These are phyloP conservation scores for Acanthococcus lagerstroemiae DNA, from an alignment of 2,888 invertebrate genomes.

Conservation along the genomic window DNA sequence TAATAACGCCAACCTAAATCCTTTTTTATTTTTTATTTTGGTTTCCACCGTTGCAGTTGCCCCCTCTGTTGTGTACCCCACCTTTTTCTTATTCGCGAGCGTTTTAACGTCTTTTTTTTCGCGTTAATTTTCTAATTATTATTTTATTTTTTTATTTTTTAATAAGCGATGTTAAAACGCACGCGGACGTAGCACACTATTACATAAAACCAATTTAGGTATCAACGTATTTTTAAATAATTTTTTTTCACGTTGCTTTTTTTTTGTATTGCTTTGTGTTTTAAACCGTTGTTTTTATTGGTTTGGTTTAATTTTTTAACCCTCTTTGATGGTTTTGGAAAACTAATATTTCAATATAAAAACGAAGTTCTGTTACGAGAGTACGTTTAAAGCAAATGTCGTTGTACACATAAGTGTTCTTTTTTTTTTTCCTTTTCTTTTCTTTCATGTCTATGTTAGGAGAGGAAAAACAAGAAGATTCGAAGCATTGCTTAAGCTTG, in stretches of 20 bases:
- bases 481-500: too few species aligned
- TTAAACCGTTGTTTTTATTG: too few species aligned
- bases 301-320: too few species aligned
- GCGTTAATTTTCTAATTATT: background rate
- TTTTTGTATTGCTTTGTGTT: too few species aligned
- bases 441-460: too few species aligned
- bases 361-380: too few species aligned
- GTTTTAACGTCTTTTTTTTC: background rate
- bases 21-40: slow-evolving; percentile 1
- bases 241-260: background rate
- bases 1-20: background rate
- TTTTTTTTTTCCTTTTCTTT: too few species aligned
- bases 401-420: too few species aligned
- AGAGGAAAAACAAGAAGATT: too few species aligned
- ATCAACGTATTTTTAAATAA: background rate
- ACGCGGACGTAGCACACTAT: background rate
- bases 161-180: background rate
- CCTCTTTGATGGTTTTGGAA: too few species aligned
- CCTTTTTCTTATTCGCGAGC: background rate
- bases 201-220: background rate
- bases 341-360: too few species aligned
- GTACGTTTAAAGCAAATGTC: too few species aligned
- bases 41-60: slow-evolving; percentile 20
- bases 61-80: slow-evolving; percentile 18
- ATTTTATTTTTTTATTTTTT: background rate